Conservation (phyloP, 2,888 invertebrate species). For the Agrotis clavis region DNA sequence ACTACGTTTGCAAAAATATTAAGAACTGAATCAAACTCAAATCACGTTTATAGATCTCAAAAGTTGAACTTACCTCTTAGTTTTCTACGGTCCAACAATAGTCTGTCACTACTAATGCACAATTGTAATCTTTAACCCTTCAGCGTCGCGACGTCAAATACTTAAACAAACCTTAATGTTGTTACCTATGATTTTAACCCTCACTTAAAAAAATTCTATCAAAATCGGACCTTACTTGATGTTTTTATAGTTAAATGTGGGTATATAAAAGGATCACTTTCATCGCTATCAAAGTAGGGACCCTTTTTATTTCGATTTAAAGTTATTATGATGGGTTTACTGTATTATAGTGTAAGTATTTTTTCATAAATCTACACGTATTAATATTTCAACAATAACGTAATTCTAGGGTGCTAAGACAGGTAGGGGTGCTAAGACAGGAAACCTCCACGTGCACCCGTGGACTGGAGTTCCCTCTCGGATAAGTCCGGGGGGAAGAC, state of each 20-base stretch:
- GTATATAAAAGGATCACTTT: not conserved
- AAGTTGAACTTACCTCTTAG: too few relatives aligned
- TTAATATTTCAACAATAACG: too few relatives aligned
- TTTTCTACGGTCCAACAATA: not conserved
- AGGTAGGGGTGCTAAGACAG: too few relatives aligned
- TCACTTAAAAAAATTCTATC: not conserved
- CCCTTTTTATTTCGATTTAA: slow-evolving; percentile 8
- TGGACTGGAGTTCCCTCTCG: too few relatives aligned
- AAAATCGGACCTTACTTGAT: slow-evolving; percentile 46
- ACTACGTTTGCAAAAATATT: too few relatives aligned
- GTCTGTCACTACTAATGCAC: slow-evolving; percentile 11
- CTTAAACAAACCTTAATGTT: slow-evolving; percentile 29
- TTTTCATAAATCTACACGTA: too few relatives aligned
- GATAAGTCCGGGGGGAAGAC: too few relatives aligned
- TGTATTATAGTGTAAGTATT: too few relatives aligned
- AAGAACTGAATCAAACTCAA: too few relatives aligned
- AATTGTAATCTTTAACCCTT: slow-evolving; percentile 25
- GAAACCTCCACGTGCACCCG: too few relatives aligned
- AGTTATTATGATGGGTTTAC: not conserved
- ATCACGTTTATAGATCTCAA: too few relatives aligned
- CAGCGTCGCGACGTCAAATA: slow-evolving; percentile 21
- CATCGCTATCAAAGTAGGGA: not conserved
- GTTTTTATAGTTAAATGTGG: slow-evolving; percentile 60
- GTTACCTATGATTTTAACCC: slow-evolving; percentile 43
- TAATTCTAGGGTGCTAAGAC: too few relatives aligned